phyloP scores from a whole-genome alignment of 2,113 vertebrate genomes.

The Thalassoma bifasciatum region DNA sequence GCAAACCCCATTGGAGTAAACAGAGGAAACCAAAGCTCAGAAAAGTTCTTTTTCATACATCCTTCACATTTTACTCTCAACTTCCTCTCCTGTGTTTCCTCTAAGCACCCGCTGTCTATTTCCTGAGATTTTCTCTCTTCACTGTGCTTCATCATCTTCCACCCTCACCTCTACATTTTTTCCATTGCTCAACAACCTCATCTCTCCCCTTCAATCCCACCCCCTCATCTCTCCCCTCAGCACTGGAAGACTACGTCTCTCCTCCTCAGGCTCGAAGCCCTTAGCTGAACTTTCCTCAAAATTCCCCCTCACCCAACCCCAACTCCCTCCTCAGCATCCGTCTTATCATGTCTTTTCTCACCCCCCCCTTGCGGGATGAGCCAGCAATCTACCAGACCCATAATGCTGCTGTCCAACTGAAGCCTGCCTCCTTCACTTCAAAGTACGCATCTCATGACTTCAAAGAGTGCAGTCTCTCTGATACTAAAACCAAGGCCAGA shows the following conservation, averaged over 20 bases:
- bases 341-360: conserved; percentile 56
- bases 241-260: conserved; percentile 2
- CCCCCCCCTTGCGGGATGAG: conserved; percentile 46
- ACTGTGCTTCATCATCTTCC: no score
- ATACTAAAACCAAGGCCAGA: conserved; percentile 51
- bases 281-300: conserved; percentile 36
- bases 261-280: conserved; percentile 19
- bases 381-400: conserved; percentile 50
- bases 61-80: conserved; percentile 19
- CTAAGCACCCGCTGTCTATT: conserved; percentile 16
- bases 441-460: conserved; percentile 66
- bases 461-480: conserved; percentile 60
- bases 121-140: no score
- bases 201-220: conserved; percentile 1
- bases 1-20: neutral
- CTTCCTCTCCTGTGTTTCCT: conserved; percentile 29
- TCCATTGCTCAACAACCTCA: conserved; percentile 30
- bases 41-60: conserved; percentile 2
- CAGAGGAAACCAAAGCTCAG: conserved; percentile 4
- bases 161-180: conserved; percentile 13
- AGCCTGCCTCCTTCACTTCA: conserved; percentile 66
- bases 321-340: conserved; percentile 46
- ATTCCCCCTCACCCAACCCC: conserved; percentile 26
- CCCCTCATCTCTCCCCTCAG: conserved; percentile 13
- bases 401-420: conserved; percentile 57